Percentiles rank a stretch among this genome's conserved stretches.
Evolutionary conservation across 2,888 invertebrate genomes (phyloP).

Genomic region (Axea sp.): DNA sequence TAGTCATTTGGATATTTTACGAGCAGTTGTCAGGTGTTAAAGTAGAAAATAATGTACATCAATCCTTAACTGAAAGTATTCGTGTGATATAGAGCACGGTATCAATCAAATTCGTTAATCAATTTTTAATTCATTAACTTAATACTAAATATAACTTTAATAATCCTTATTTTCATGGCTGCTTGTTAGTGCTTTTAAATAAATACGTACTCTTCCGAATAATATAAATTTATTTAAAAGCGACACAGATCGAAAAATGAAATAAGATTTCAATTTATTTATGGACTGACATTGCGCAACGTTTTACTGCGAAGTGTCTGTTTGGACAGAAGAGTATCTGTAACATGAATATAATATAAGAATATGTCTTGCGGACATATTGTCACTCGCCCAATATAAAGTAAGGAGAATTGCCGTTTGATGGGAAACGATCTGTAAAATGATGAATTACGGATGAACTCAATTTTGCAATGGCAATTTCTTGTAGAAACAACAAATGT

Average conservation of each 20-base stretch:
- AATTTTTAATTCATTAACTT: constrained; percentile 1
- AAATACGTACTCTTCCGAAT: too few species aligned
- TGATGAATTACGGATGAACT: constrained; percentile 30
- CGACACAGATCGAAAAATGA: background rate
- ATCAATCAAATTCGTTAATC: constrained; percentile 1
- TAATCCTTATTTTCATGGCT: too few species aligned
- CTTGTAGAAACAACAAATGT: constrained; percentile 3
- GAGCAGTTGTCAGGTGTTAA: constrained; percentile 43
- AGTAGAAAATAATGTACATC: constrained; percentile 30
- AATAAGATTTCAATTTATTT: constrained; percentile 8
- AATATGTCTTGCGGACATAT: constrained; percentile 2
- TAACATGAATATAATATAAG: constrained; percentile 18
- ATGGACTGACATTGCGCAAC: background rate
- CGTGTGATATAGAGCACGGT: too few species aligned
- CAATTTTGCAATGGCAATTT: constrained; percentile 2
- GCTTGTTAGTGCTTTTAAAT: too few species aligned
- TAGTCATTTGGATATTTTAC: constrained; percentile 42
- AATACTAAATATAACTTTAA: too few species aligned
- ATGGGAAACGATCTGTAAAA: too few species aligned
- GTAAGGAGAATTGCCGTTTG: constrained; percentile 2
- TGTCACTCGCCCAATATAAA: constrained; percentile 14
- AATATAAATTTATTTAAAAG: too few species aligned
- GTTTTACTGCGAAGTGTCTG: constrained; percentile 19
- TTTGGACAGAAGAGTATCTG: constrained; percentile 13
- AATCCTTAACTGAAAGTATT: constrained; percentile 9